Base-by-base conservation (phyloP, 2,797 vertebrate species). In the Avahi laniger region DNA sequence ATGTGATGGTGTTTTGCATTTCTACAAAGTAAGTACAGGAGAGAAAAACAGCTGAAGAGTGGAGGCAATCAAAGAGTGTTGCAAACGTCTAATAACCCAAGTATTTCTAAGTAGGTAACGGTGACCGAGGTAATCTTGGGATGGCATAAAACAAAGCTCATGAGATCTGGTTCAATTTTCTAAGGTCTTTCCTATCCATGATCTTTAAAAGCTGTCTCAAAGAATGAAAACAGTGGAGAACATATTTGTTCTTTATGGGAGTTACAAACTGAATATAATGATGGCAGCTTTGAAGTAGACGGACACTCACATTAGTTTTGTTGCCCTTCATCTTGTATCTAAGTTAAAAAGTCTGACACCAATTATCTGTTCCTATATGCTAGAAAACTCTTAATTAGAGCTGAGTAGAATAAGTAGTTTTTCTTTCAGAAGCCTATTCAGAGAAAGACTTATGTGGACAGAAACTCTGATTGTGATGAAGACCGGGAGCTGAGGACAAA, bases 381-480 rank as follows among this genome's bases (percentile, higher is more conserved):
- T 54, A 67, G 87, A 89, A 96, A 92, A 84, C 61, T 94, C 94
- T 94, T 97, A 83, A 95, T 96, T 50, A 94, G 72, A 89, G 54
- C 57, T 48, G 14, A 95, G 41, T 69, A 57, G 78, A 95, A 57
- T 78, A 92, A 79, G 43, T 24, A 82, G 28, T 72, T 91, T 94
- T 84, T 75, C 85, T 84, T 82, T 63, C 67, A 63, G 48, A 96
- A 94, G 41, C 46, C 73, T 93, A 94, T 94, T 92, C 80, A 95
- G 41, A 65, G 65, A 80, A 86, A 92, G 80, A 93, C 52, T 96
- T 96, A 90, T 4, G 0, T 94, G 67, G 57, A 73, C 9, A 75
- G 2, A 63, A 79, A 82, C 76, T 82, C 65, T 85, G 82, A 93
- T 54, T 83, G 73, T 95, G 65, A 95, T 59, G 87, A 97, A 54